A percentile compares a stretch with the other conserved stretches of the same genome.
Evolutionary conservation across 2,888 invertebrate species (phyloP).

Genomic region (Cephonodes hylas): DNA sequence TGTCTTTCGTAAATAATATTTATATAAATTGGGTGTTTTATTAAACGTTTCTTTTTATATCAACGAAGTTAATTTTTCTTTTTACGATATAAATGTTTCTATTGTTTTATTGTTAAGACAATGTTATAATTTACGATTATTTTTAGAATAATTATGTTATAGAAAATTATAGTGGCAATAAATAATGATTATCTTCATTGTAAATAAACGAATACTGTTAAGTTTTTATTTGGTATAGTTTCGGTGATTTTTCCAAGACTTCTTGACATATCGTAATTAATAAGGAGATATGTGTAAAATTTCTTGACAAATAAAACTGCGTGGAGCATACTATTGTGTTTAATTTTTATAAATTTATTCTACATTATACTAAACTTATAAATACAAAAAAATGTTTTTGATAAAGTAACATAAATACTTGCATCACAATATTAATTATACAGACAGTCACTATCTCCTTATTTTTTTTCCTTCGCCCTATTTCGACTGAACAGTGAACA

Average conservation of each 20-base stretch:
- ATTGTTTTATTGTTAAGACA: neutral
- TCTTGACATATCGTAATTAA: conserved; percentile 75
- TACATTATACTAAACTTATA: neutral
- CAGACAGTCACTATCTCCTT: too few species aligned
- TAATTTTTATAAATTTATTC: conserved; percentile 11
- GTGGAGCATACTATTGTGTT: conserved; percentile 55
- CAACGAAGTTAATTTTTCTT: neutral
- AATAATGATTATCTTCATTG: conserved; percentile 10
- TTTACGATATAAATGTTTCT: neutral
- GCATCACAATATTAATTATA: too few species aligned
- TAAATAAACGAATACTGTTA: conserved; percentile 16
- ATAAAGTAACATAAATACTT: too few species aligned
- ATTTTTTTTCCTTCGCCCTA: too few species aligned
- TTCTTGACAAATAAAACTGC: conserved; percentile 72
- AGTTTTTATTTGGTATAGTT: conserved; percentile 36
- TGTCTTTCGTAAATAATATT: neutral
- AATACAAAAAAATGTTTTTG: too few species aligned
- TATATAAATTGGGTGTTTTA: neutral
- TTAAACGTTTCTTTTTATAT: neutral
- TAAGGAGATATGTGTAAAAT: conserved; percentile 67
- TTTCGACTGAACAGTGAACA: too few species aligned
- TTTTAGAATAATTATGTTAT: neutral
- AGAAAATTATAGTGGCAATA: neutral
- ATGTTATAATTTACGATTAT: neutral
- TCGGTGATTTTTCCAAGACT: conserved; percentile 71